Evolutionary conservation across 2,797 vertebrate genomes (phyloP).

Genomic region (Basileuterus tristriatus): DNA sequence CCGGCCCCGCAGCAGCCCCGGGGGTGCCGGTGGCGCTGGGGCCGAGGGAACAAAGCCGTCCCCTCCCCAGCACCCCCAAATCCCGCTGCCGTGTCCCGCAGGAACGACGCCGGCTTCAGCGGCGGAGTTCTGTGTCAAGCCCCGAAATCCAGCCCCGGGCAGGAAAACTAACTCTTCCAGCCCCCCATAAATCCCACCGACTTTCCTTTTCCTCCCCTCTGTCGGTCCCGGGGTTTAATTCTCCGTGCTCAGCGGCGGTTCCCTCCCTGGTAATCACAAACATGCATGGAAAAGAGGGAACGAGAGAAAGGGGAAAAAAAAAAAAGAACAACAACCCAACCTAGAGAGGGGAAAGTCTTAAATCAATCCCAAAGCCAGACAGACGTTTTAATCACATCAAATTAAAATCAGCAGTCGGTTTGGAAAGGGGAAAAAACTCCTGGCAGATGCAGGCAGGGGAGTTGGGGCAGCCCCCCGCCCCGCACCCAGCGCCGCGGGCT

Average conservation of each 20-base stretch:
- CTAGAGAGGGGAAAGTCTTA: conserved; percentile 48
- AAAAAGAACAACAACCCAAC: neutral
- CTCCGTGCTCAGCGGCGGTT: conserved; percentile 49
- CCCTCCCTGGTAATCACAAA: conserved; percentile 68
- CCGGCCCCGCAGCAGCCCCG: neutral
- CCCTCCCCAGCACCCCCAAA: neutral
- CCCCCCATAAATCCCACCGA: neutral
- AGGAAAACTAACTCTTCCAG: neutral
- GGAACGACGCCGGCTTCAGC: neutral
- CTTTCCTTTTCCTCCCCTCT: conserved; percentile 61
- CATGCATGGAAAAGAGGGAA: conserved; percentile 69
- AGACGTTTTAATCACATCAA: conserved; percentile 68
- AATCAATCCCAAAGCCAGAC: conserved; percentile 67
- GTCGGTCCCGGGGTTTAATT: conserved; percentile 58
- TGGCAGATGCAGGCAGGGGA: neutral
- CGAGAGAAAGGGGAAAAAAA: neutral
- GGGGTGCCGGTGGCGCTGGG: neutral
- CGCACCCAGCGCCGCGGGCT: conserved; percentile 23
- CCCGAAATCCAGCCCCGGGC: neutral
- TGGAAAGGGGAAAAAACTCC: neutral
- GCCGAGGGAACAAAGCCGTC: neutral
- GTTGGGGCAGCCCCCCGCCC: conserved; percentile 19
- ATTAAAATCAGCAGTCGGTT: conserved; percentile 61
- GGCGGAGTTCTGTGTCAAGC: neutral
- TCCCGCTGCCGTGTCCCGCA: neutral